These are phyloP conservation scores for Pinna nobilis DNA, from an alignment of 1,140 invertebrate genomes.

Conservation along the genomic window DNA sequence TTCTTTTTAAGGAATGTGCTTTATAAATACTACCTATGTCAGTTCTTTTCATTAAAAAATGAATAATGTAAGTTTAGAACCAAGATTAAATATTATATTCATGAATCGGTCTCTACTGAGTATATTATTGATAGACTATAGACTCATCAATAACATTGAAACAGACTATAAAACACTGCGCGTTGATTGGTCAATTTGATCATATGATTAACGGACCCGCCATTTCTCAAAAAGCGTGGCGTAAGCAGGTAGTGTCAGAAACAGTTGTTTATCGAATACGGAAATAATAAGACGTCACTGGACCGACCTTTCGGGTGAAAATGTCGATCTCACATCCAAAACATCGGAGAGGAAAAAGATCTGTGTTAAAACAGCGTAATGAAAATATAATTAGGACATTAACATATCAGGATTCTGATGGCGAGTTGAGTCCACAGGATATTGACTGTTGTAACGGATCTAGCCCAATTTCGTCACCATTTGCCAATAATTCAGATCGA, in stretches of 20 bases:
- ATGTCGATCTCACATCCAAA: slow-evolving; percentile 31
- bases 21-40: no score
- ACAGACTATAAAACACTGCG: slow-evolving; percentile 24
- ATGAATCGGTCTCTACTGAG: no score
- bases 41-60: no score
- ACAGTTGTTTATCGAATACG: slow-evolving; percentile 24
- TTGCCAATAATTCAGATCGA: slow-evolving; percentile 27
- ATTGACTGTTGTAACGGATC: slow-evolving; percentile 36
- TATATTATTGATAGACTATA: no score
- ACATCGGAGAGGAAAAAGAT: slow-evolving; percentile 29
- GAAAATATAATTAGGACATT: slow-evolving; percentile 53
- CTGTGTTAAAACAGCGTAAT: slow-evolving; percentile 33
- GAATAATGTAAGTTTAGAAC: no score
- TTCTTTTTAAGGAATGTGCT: no score
- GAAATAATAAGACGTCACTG: slow-evolving; percentile 23
- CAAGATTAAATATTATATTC: no score
- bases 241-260: slow-evolving; percentile 20
- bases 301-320: slow-evolving; percentile 27
- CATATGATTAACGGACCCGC: slow-evolving; percentile 64
- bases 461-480: slow-evolving; percentile 45
- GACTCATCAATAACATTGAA: no score
- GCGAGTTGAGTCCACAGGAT: slow-evolving; percentile 46
- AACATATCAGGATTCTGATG: slow-evolving; percentile 58
- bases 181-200: slow-evolving; percentile 48
- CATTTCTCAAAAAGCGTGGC: slow-evolving; percentile 53